Evolutionary conservation across 2,113 vertebrate genomes (phyloP).

Genomic region (Dipodomys stephensi): DNA sequence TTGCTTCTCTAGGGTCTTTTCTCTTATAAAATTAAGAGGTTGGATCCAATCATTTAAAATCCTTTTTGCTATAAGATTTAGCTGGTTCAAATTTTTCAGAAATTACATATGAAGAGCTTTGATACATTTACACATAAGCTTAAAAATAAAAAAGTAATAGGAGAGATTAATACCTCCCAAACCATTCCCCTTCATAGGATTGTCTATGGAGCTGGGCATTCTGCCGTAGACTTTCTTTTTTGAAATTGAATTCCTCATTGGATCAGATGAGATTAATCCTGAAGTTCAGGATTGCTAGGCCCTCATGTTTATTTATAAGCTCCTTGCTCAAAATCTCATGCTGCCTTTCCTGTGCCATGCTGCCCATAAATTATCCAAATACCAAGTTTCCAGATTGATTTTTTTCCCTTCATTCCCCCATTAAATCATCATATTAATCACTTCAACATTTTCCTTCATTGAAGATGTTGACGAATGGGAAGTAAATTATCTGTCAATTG

Average conservation of each 20-base stretch:
- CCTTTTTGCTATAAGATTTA: conserved; percentile 14
- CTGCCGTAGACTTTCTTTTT: conserved; percentile 50
- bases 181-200: neutral
- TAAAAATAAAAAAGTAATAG: conserved; percentile 46
- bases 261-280: conserved; percentile 73
- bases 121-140: conserved; percentile 13
- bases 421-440: conserved; percentile 80
- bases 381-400: conserved; percentile 65
- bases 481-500: conserved; percentile 79
- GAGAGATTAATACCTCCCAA: conserved; percentile 22
- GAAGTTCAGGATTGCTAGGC: conserved; percentile 61
- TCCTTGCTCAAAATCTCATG: conserved; percentile 65
- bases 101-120: neutral
- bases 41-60: conserved; percentile 20
- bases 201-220: conserved; percentile 2
- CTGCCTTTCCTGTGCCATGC: conserved; percentile 50
- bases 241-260: conserved; percentile 62
- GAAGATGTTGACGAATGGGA: conserved; percentile 77
- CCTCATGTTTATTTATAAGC: conserved; percentile 80
- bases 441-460: conserved; percentile 74
- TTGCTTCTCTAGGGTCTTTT: neutral
- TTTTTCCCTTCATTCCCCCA: conserved; percentile 57
- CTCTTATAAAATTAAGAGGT: neutral
- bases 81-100: conserved; percentile 15
- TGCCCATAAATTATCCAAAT: conserved; percentile 78